Conservation (phyloP, 2,797 vertebrate species). For the Macrochelys suwanniensis region DNA sequence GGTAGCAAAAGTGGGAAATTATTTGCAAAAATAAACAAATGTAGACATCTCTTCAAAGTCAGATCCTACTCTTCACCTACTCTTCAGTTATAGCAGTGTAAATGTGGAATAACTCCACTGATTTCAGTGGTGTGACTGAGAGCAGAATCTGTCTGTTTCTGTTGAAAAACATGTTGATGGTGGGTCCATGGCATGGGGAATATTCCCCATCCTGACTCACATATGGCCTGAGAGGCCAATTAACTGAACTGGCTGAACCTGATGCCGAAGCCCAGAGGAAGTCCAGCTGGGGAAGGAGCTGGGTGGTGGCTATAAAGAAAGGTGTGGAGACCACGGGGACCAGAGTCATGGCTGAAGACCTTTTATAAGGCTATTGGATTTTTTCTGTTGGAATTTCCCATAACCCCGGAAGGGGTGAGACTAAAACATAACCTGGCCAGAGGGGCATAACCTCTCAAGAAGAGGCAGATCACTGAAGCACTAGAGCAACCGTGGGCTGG, state of each 20-base stretch:
- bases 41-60: too few relatives aligned
- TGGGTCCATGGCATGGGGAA: not conserved
- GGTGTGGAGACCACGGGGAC: not conserved
- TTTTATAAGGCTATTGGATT: not conserved
- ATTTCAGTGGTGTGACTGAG: not conserved
- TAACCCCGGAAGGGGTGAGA: not conserved
- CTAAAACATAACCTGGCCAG: not conserved
- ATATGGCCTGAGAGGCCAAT: too few relatives aligned
- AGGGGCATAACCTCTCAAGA: not conserved
- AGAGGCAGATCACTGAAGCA: not conserved
- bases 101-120: too few relatives aligned
- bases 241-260: too few relatives aligned
- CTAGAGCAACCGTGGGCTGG: not conserved
- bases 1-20: not conserved
- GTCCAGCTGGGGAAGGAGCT: too few relatives aligned
- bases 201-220: too few relatives aligned
- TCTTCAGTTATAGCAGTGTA: too few relatives aligned
- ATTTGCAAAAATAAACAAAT: not conserved
- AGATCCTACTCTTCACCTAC: too few relatives aligned
- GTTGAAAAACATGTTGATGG: fast-evolving
- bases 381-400: not conserved
- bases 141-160: not conserved
- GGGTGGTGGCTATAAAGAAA: too few relatives aligned
- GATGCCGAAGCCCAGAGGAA: too few relatives aligned
- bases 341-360: not conserved